Base-by-base conservation (phyloP, 2,888 invertebrate genomes). In the Apodemia hepburni region DNA sequence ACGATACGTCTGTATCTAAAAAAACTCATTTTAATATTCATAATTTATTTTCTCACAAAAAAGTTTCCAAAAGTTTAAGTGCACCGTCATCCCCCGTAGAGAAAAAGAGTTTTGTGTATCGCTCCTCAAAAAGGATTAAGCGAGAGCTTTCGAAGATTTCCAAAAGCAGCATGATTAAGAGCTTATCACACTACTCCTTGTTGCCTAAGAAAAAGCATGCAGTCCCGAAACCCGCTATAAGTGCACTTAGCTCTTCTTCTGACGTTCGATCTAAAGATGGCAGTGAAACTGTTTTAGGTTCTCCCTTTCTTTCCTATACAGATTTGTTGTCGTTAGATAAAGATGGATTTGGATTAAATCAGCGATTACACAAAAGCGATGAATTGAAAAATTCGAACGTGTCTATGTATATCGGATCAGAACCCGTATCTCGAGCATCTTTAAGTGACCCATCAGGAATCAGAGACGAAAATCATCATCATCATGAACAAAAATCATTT, bases 241-340 rank as follows among this genome's bases (percentile, higher is more conserved):
- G 87, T 66, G 83, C 87, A 65, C 86, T 87, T 9, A 81, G 84
- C 59, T 89, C 88, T 12, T 76, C 81, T 60, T 84, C 84, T 15
- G 87, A 90, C 67, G 79, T 88, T n/a, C 77, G 77, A 51, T 86
- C 85, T 1, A 87, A 84, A 72, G 81, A 79, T 59, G 83, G 86
- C 38, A 84, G 92, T 75, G 88, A 88, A 11, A 93, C 92, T 0
- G 93, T 93, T 1, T 75, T 93, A 68, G 93, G 93, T 17, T 89
- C 92, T 64, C 90, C 92, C 3, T 93, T 93, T 71, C 77, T 92
- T 29, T 92, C 92, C 11, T 90, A 86, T 66, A 84, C 81, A 22
- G 91, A 92, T 70, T 75, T 92, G 59, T 72, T 89, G 47, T 82
- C 76, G 65, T 75, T 90, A 64, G 87, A 88, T 66, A 83, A 69